Conservation (phyloP, 2,888 invertebrate genomes). For the Dynastes maya region DNA sequence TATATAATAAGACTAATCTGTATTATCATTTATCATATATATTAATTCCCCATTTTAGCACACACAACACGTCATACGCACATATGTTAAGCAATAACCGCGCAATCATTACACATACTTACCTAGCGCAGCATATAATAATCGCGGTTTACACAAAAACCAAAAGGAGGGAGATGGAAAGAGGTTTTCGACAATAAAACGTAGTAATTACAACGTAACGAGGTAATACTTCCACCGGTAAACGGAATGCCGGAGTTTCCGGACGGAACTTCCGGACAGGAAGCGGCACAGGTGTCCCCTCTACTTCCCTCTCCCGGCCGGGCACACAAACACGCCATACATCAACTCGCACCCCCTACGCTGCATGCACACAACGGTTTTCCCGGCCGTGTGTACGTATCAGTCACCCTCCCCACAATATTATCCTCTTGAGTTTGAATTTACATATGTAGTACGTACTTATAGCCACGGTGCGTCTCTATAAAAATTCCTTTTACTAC, state of each 20-base stretch:
- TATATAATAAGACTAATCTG: too few species aligned
- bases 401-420: constrained; percentile 47
- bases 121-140: constrained; percentile 25
- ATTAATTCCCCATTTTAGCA: background rate
- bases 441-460: constrained; percentile 49
- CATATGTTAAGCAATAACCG: background rate
- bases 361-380: constrained; percentile 20
- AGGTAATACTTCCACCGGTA: constrained; percentile 59
- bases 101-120: background rate
- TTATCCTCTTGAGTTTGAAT: constrained; percentile 51
- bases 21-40: background rate
- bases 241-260: constrained; percentile 59
- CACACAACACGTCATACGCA: background rate
- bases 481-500: constrained; percentile 45
- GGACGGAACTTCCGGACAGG: constrained; percentile 65
- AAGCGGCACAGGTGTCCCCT: constrained; percentile 67
- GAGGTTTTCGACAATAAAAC: constrained; percentile 46
- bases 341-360: constrained; percentile 21
- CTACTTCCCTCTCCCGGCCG: constrained; percentile 54
- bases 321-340: constrained; percentile 62
- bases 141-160: constrained; percentile 33
- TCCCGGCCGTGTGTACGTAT: constrained; percentile 40
- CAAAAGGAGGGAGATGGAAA: constrained; percentile 11
- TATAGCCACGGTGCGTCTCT: constrained; percentile 43
- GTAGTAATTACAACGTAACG: constrained; percentile 55